A percentile compares a stretch with the other conserved stretches of the same genome.
phyloP scores from a whole-genome alignment of 2,888 invertebrate genomes.

The Habrosyne pyritoides region DNA sequence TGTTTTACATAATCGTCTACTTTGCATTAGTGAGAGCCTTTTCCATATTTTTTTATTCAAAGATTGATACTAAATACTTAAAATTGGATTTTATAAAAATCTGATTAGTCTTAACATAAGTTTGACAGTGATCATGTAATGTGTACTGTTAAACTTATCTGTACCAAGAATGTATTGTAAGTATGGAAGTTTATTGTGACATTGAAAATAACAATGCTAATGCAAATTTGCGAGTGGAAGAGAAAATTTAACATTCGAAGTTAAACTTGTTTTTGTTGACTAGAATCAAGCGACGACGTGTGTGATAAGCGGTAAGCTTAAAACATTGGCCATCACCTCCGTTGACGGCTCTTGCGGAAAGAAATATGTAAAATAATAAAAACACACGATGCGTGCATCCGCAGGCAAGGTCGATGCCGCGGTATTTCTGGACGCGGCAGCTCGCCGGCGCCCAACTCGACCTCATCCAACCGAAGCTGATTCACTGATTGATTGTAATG shows the following conservation, averaged over 20 bases:
- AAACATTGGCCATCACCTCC: conserved; percentile 72
- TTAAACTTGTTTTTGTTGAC: neutral
- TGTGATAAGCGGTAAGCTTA: conserved; percentile 18
- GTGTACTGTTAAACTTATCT: neutral
- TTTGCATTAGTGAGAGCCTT: too few relatives aligned
- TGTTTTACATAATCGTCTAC: too few relatives aligned
- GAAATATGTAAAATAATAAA: conserved; percentile 71
- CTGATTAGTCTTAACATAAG: too few relatives aligned
- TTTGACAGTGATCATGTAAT: neutral
- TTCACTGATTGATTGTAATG: conserved; percentile 69
- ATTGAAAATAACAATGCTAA: too few relatives aligned
- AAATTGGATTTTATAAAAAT: too few relatives aligned
- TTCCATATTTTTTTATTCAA: too few relatives aligned
- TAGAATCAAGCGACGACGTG: conserved; percentile 5
- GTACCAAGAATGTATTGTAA: neutral
- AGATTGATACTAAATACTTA: too few relatives aligned
- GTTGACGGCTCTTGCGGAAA: conserved; percentile 59
- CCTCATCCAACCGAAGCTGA: conserved; percentile 58
- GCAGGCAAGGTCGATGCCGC: conserved; percentile 77
- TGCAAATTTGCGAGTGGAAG: too few relatives aligned
- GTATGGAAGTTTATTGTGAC: neutral
- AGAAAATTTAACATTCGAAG: too few relatives aligned
- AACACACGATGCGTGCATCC: conserved; percentile 71
- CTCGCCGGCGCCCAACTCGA: conserved; percentile 46
- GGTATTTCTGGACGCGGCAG: conserved; percentile 75